Conservation (phyloP, 2,888 invertebrate species). For the Mantis religiosa region DNA sequence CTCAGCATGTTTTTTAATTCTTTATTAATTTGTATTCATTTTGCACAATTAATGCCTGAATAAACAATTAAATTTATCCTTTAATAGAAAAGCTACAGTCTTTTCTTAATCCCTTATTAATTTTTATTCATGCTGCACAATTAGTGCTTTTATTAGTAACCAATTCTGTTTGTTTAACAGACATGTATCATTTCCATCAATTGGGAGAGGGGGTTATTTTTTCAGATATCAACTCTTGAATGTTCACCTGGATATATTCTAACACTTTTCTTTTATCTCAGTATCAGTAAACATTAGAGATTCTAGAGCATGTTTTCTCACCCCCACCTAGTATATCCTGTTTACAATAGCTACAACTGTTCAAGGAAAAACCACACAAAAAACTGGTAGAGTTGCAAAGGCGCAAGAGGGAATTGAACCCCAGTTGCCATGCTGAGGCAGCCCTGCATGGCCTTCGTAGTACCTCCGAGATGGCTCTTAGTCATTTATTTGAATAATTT, state of each 20-base stretch:
- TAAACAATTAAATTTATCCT: background rate
- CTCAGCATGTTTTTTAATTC: background rate
- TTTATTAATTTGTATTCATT: background rate
- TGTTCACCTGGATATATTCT: background rate
- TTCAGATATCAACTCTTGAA: background rate
- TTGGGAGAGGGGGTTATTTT: background rate
- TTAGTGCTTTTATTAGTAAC: background rate
- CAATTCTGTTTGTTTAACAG: background rate
- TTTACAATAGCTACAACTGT: background rate
- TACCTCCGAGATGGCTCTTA: background rate
- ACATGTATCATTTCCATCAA: background rate
- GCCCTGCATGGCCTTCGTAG: background rate
- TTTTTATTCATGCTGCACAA: background rate
- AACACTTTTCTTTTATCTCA: background rate
- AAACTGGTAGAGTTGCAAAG: background rate
- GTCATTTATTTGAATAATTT: background rate
- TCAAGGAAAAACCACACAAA: background rate
- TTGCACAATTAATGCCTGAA: background rate
- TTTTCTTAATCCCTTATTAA: background rate
- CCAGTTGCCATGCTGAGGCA: background rate
- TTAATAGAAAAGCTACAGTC: background rate
- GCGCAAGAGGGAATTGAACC: background rate
- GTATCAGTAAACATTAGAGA: background rate
- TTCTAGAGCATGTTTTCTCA: background rate
- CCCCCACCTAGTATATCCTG: background rate